Evolutionary conservation across 2,888 invertebrate genomes (phyloP).

Genomic region (Carabus problematicus): DNA sequence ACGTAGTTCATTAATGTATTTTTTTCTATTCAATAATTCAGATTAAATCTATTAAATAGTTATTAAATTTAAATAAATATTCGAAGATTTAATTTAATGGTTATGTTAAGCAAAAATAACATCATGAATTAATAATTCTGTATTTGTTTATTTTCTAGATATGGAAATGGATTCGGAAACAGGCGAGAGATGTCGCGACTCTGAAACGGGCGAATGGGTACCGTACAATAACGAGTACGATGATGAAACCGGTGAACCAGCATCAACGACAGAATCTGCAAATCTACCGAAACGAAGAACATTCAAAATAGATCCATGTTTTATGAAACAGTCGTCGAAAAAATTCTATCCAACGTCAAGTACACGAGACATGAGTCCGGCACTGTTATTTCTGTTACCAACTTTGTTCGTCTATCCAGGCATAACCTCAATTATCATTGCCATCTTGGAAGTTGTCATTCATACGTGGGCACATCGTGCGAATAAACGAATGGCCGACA

Average conservation of each 20-base stretch:
- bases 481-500: slow-evolving; percentile 66
- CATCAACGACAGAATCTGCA: slow-evolving; percentile 46
- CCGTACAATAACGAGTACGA: slow-evolving; percentile 57
- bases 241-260: slow-evolving; percentile 64
- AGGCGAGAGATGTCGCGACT: slow-evolving; percentile 59
- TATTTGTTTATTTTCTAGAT: neutral
- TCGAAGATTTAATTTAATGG: too few species aligned
- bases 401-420: slow-evolving; percentile 67
- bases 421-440: slow-evolving; percentile 61
- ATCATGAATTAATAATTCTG: too few species aligned
- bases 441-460: slow-evolving; percentile 66
- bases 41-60: too few species aligned
- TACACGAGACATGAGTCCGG: slow-evolving; percentile 47
- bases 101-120: too few species aligned
- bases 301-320: slow-evolving; percentile 51
- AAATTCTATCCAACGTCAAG: slow-evolving; percentile 17
- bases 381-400: slow-evolving; percentile 65
- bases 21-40: too few species aligned
- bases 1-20: too few species aligned
- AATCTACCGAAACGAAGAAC: slow-evolving; percentile 58
- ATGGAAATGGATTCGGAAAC: slow-evolving; percentile 47
- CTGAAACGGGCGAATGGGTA: slow-evolving; percentile 64
- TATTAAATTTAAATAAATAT: too few species aligned
- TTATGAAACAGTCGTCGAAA: slow-evolving; percentile 41
- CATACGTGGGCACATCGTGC: slow-evolving; percentile 75